Conservation (phyloP, 2,888 invertebrate genomes). For the Erebia epiphron region DNA sequence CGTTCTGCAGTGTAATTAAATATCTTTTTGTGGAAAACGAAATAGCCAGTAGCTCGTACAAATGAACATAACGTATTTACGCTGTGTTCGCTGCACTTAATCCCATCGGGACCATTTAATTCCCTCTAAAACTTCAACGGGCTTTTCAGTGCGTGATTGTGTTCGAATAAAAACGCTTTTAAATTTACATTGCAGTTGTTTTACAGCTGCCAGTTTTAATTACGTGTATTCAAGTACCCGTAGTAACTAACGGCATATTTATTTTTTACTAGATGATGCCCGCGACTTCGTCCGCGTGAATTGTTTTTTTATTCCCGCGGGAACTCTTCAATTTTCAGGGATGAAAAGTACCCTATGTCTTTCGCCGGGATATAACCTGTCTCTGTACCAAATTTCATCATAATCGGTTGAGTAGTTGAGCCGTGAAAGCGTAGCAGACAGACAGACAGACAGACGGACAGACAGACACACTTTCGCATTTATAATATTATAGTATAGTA, state of each 20-base stretch:
- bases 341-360: too few species aligned
- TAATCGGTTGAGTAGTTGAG: too few species aligned
- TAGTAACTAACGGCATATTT: neutral
- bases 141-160: conserved; percentile 9
- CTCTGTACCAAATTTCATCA: too few species aligned
- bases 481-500: too few species aligned
- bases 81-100: conserved; percentile 29
- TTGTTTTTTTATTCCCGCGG: too few species aligned
- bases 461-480: too few species aligned
- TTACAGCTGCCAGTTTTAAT: conserved; percentile 9
- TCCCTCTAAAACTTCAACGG: conserved; percentile 28
- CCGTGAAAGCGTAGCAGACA: too few species aligned
- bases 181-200: conserved; percentile 11
- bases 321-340: too few species aligned
- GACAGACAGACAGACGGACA: too few species aligned
- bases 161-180: conserved; percentile 12
- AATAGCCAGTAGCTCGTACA: conserved; percentile 22
- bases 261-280: too few species aligned
- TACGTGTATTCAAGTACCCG: neutral
- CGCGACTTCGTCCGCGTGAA: too few species aligned
- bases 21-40: conserved; percentile 15
- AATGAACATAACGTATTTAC: conserved; percentile 31
- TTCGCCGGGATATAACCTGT: too few species aligned
- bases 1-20: neutral
- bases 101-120: conserved; percentile 31